Evolutionary conservation across 2,797 vertebrate species (phyloP).

Genomic region (Neopelma chrysocephalum): DNA sequence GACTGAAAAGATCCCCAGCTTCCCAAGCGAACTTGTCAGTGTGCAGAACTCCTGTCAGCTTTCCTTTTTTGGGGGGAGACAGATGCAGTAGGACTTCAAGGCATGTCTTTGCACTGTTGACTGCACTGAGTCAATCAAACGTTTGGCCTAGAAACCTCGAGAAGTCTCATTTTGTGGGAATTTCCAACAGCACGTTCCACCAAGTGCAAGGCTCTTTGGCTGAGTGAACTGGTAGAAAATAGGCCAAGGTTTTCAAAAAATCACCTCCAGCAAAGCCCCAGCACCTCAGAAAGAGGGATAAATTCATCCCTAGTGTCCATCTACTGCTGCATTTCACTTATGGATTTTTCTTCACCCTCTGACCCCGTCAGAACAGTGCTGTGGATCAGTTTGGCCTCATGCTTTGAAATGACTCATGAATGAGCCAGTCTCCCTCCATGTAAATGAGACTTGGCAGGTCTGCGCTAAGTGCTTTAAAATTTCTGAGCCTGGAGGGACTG

Average conservation of each 20-base stretch:
- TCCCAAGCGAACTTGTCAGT: neutral
- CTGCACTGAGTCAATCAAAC: neutral
- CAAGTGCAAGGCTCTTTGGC: neutral
- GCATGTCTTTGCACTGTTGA: slow-evolving; percentile 7
- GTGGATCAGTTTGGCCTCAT: slow-evolving; percentile 11
- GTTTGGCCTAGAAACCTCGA: neutral
- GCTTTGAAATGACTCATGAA: slow-evolving; percentile 54
- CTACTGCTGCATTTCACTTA: neutral
- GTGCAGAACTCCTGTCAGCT: slow-evolving; percentile 1
- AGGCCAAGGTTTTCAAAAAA: slow-evolving; percentile 1
- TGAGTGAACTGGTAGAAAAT: neutral
- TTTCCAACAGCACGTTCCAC: neutral
- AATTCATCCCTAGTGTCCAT: neutral
- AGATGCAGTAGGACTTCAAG: slow-evolving; percentile 6
- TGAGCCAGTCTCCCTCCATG: neutral
- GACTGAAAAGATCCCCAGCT: slow-evolving; percentile 14
- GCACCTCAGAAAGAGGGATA: neutral
- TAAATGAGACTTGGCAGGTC: slow-evolving; percentile 57
- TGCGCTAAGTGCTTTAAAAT: slow-evolving; percentile 23
- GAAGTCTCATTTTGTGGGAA: slow-evolving; percentile 17
- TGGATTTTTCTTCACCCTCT: neutral
- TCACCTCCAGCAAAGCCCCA: slow-evolving; percentile 13
- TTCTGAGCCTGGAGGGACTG: slow-evolving; percentile 16
- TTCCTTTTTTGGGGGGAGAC: neutral
- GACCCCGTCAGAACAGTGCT: slow-evolving; percentile 41